Evolutionary conservation across 37 sponge, comb jelly and placozoan genomes (phyloP).

Genomic region (Cladorhizidae sp.): DNA sequence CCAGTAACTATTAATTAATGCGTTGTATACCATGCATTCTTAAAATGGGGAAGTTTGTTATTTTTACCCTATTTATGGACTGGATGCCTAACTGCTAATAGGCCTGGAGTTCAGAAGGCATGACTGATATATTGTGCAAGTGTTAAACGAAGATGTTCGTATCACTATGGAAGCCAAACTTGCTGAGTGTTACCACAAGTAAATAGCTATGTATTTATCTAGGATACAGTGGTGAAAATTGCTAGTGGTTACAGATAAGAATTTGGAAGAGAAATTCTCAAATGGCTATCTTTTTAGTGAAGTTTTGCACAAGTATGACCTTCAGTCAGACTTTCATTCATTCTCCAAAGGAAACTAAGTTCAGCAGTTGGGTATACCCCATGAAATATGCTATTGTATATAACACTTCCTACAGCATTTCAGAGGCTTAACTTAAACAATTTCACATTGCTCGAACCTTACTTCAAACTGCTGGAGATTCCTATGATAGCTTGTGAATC

Average conservation of each 20-base stretch:
- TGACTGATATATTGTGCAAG: slow-evolving; percentile 94
- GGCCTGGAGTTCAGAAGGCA: background rate
- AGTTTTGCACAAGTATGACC: slow-evolving; percentile 77
- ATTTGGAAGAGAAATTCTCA: slow-evolving; percentile 68
- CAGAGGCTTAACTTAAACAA: slow-evolving; percentile 96
- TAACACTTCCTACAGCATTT: slow-evolving; percentile 37
- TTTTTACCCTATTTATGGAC: too few relatives aligned
- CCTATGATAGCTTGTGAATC: slow-evolving; percentile 6
- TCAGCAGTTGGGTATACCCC: background rate
- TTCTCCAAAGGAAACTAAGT: slow-evolving; percentile 72
- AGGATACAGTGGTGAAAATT: too few relatives aligned
- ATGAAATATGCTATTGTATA: background rate
- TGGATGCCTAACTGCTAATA: background rate
- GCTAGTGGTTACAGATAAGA: slow-evolving; percentile 23
- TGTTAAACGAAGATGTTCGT: slow-evolving; percentile 89
- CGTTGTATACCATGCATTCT: too few relatives aligned
- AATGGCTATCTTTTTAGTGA: slow-evolving; percentile 89
- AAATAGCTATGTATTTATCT: background rate
- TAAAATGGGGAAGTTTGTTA: too few relatives aligned
- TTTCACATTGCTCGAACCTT: slow-evolving; percentile 85
- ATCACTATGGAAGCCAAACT: slow-evolving; percentile 49
- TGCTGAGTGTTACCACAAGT: slow-evolving; percentile 40
- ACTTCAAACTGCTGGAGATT: slow-evolving; percentile 82
- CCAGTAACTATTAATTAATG: too few relatives aligned
- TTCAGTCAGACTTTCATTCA: slow-evolving; percentile 69